Conservation (phyloP, 2,888 invertebrate species). For the Augochlorella aurata region DNA sequence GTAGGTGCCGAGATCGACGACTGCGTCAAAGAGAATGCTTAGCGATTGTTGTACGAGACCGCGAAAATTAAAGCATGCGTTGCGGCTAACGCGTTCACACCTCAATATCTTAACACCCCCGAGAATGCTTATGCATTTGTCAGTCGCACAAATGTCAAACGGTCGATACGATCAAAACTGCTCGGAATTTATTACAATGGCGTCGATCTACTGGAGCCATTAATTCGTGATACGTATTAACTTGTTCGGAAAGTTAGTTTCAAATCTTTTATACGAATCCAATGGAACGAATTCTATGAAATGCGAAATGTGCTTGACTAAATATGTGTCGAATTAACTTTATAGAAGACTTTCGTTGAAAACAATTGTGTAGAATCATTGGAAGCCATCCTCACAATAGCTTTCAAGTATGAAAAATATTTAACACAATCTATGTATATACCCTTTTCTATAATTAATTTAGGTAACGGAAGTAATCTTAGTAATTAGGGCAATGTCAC, state of each 20-base stretch:
- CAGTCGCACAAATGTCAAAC: background rate
- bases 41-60: background rate
- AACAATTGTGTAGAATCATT: no score
- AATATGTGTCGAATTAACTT: no score
- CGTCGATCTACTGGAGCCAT: no score
- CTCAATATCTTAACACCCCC: background rate
- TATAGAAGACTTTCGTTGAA: no score
- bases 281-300: no score
- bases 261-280: no score
- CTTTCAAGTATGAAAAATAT: background rate
- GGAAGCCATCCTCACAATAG: background rate
- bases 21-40: background rate
- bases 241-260: no score
- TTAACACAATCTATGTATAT: background rate
- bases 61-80: background rate
- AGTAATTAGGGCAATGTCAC: background rate
- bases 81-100: background rate
- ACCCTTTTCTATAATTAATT: no score
- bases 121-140: background rate
- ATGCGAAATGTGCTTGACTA: no score
- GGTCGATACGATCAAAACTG: no score
- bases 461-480: background rate
- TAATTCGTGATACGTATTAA: no score
- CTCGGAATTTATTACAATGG: no score
- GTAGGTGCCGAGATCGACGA: slow-evolving; percentile 16